Evolutionary conservation across 1,140 invertebrate species (phyloP).

Genomic region (Mactra quadrangularis): DNA sequence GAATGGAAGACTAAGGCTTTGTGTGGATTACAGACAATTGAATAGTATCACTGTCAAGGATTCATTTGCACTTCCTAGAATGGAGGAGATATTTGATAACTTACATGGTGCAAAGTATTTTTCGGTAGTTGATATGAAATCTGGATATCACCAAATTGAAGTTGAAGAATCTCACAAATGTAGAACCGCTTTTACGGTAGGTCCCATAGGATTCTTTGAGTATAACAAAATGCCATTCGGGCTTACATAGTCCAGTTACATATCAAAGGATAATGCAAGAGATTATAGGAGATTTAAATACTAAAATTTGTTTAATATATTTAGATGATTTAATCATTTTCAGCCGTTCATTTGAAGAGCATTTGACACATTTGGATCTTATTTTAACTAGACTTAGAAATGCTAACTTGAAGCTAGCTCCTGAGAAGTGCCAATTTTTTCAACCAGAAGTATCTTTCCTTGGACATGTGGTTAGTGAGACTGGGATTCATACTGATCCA

Average conservation of each 20-base stretch:
- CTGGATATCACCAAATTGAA: slow-evolving; percentile 13
- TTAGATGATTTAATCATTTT: slow-evolving; percentile 61
- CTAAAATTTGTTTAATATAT: slow-evolving; percentile 39
- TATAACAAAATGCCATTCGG: slow-evolving; percentile 57
- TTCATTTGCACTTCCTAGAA: slow-evolving; percentile 4
- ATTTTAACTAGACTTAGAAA: slow-evolving; percentile 2
- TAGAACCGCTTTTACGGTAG: slow-evolving; percentile 33
- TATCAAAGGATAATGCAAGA: slow-evolving; percentile 58
- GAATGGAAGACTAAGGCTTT: slow-evolving; percentile 29
- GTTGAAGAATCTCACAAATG: slow-evolving; percentile 3
- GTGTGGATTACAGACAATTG: slow-evolving; percentile 26
- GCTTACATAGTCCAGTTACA: slow-evolving; percentile 45
- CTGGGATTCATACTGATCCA: slow-evolving; percentile 44
- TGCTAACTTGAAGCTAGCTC: slow-evolving; percentile 26
- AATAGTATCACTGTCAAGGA: slow-evolving; percentile 3
- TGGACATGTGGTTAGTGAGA: slow-evolving; percentile 38
- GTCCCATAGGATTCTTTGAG: slow-evolving; percentile 39
- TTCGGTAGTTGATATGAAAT: not conserved
- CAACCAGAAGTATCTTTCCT: slow-evolving; percentile 23
- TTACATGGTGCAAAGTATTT: slow-evolving; percentile 29
- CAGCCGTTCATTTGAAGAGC: not conserved
- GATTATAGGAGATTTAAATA: slow-evolving; percentile 23
- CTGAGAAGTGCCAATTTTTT: slow-evolving; percentile 53
- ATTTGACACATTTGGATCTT: slow-evolving; percentile 1
- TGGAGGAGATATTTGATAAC: slow-evolving; percentile 20